Conservation (phyloP, 2,113 vertebrate species). For the Pelvicachromis taeniatus region DNA sequence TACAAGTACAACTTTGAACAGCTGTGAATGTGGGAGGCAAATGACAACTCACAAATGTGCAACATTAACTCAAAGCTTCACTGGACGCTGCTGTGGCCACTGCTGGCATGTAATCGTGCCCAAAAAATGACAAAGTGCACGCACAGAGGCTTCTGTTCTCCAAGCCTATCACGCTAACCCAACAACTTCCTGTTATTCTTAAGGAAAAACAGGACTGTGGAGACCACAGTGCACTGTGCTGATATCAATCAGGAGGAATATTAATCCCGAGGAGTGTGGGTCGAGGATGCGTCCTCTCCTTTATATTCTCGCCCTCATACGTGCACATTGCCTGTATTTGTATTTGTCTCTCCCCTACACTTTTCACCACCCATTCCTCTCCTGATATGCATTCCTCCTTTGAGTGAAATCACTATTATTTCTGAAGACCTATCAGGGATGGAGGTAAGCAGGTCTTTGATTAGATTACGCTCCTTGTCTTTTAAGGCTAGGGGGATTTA, state of each 20-base stretch:
- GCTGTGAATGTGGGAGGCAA: neutral
- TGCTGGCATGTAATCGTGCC: neutral
- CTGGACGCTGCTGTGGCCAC: neutral
- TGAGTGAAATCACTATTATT: slow-evolving; percentile 61
- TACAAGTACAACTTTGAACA: neutral
- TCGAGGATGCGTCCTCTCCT: neutral
- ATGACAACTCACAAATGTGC: neutral
- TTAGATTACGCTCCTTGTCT: slow-evolving; percentile 70
- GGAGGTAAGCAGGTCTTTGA: slow-evolving; percentile 53
- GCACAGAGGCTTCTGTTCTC: neutral
- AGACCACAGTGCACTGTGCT: slow-evolving; percentile 76
- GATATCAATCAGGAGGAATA: slow-evolving; percentile 56
- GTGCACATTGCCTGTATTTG: neutral
- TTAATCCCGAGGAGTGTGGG: slow-evolving; percentile 64
- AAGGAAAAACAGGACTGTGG: slow-evolving; percentile 54
- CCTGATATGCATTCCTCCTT: neutral
- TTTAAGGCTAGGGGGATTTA: slow-evolving; percentile 63
- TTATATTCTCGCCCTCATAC: neutral
- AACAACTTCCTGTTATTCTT: slow-evolving; percentile 5
- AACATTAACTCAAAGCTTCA: neutral
- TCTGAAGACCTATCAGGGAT: slow-evolving; percentile 46
- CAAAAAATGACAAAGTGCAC: neutral
- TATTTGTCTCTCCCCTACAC: neutral
- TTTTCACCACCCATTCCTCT: slow-evolving; percentile 12
- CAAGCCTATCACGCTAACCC: neutral